Evolutionary conservation across 1,140 invertebrate species (phyloP), one percentile per base, ranked within the genome.

Genomic region (Xylocopa sonorina): DNA sequence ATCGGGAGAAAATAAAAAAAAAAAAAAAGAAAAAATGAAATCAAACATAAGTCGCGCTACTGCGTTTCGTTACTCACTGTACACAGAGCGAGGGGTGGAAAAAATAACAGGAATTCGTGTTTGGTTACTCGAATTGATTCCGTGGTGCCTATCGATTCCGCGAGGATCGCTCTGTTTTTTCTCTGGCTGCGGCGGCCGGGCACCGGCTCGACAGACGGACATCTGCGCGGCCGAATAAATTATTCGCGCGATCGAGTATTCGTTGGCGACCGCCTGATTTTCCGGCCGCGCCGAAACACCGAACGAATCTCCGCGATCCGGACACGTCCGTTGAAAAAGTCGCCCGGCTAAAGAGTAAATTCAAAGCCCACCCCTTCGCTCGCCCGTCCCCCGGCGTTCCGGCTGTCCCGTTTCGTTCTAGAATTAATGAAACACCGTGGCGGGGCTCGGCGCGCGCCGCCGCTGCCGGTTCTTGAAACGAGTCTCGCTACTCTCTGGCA

Each of bases 161-260:
- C n/a, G 5, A 1, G 1, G 12, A 5, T 9, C 24, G 3, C 4
- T 3, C 5, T 12, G 7, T 50, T 55, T 67, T 7, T 32, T 24
- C n/a, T 16, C 10, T 75, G 10, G n/a, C 50, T 14, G 21, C 7
- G 6, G 2, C 57, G 2, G n/a, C n/a, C 5, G 10, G n/a, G 43
- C n/a, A 12, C 29, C 9, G 3, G 6, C 0, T 24, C 24, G 48
- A 18, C 50, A 12, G 43, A 24, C 66, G 32, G 75, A 69, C 55
- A 71, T 78, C 67, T 34, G 67, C 67, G 24, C 46, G 55, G 58
- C 27, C 71, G 75, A 78, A 78, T 78, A 78, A 78, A 78, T 78
- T 24, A 78, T 78, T n/a, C 75, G 57, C n/a, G 46, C 53, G 75
- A 78, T 78, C 75, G 67, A 32, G 66, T 62, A 62, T 78, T 69